Conservation (phyloP, 2,797 vertebrate species). For the Liparis tanakae region DNA sequence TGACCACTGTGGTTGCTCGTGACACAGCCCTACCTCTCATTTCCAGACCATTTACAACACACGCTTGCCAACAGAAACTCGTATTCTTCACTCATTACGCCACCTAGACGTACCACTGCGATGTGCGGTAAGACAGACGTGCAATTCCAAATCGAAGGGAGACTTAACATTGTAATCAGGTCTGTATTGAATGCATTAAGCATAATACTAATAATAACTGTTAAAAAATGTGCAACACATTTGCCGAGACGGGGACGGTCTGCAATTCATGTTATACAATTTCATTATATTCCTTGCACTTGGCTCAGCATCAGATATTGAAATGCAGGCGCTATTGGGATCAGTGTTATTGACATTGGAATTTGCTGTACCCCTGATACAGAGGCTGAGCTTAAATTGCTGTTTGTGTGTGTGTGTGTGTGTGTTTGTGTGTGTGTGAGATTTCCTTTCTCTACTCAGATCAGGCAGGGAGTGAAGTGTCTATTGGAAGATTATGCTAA, state of each 20-base stretch:
- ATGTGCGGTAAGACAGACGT: constrained; percentile 56
- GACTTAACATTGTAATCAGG: constrained; percentile 69
- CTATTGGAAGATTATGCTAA: constrained; percentile 78
- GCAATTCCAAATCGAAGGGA: constrained; percentile 46
- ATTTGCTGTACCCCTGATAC: constrained; percentile 70
- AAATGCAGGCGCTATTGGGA: constrained; percentile 77
- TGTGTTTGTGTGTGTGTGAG: constrained; percentile 24
- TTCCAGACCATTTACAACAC: constrained; percentile 74
- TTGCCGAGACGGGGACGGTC: constrained; percentile 35
- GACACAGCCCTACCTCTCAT: constrained; percentile 66
- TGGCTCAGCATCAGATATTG: constrained; percentile 75
- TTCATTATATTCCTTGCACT: constrained; percentile 71
- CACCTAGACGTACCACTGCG: constrained; percentile 50
- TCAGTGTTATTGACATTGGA: constrained; percentile 78
- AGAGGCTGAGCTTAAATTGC: constrained; percentile 66
- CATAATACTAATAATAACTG: constrained; percentile 43
- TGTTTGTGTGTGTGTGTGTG: constrained; percentile 33
- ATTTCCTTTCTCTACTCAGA: constrained; percentile 41
- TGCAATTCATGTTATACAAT: constrained; percentile 70
- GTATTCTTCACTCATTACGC: constrained; percentile 50
- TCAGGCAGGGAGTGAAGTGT: constrained; percentile 74
- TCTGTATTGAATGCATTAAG: constrained; percentile 39
- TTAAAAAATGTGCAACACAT: constrained; percentile 56
- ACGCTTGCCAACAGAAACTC: constrained; percentile 52
- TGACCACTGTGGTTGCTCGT: constrained; percentile 62